Evolutionary conservation across 2,888 invertebrate genomes (phyloP).

Genomic region (Drosophila vallismaia): DNA sequence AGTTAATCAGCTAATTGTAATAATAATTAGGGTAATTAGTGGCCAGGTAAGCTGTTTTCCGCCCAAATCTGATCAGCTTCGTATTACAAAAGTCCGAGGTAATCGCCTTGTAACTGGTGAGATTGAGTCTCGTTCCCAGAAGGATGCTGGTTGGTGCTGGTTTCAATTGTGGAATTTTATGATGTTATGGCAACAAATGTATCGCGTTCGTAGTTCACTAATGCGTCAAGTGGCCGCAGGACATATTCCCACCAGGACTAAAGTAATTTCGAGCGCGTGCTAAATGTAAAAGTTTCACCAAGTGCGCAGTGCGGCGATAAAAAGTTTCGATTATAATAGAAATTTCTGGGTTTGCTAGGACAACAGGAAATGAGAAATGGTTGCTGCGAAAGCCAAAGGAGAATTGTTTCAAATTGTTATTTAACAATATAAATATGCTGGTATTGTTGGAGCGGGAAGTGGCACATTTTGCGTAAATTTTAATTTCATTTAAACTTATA

Average conservation of each 20-base stretch:
- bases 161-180: slow-evolving; percentile 69
- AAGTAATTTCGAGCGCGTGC: slow-evolving; percentile 76
- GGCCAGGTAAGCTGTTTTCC: slow-evolving; percentile 45
- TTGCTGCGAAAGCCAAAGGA: slow-evolving; percentile 23
- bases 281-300: slow-evolving; percentile 69
- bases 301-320: slow-evolving; percentile 57
- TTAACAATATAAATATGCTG: slow-evolving; percentile 23
- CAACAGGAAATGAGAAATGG: slow-evolving; percentile 59
- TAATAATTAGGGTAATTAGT: slow-evolving; percentile 67
- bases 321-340: slow-evolving; percentile 75
- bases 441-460: not conserved
- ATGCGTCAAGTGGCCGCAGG: slow-evolving; percentile 57
- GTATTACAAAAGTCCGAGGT: slow-evolving; percentile 14
- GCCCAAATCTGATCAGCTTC: slow-evolving; percentile 55
- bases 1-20: slow-evolving; percentile 51
- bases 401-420: slow-evolving; percentile 34
- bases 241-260: slow-evolving; percentile 30
- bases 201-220: slow-evolving; percentile 48
- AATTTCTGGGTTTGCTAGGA: slow-evolving; percentile 23
- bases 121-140: not conserved
- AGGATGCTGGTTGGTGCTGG: slow-evolving; percentile 40
- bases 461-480: not conserved
- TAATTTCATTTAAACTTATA: slow-evolving; percentile 15
- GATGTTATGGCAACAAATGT: slow-evolving; percentile 49
- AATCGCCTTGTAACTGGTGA: not conserved